Percentiles rank a stretch among this genome's conserved stretches.
These are phyloP conservation scores for Pterostichus madidus DNA, from an alignment of 2,888 invertebrate genomes.

Conservation along the genomic window DNA sequence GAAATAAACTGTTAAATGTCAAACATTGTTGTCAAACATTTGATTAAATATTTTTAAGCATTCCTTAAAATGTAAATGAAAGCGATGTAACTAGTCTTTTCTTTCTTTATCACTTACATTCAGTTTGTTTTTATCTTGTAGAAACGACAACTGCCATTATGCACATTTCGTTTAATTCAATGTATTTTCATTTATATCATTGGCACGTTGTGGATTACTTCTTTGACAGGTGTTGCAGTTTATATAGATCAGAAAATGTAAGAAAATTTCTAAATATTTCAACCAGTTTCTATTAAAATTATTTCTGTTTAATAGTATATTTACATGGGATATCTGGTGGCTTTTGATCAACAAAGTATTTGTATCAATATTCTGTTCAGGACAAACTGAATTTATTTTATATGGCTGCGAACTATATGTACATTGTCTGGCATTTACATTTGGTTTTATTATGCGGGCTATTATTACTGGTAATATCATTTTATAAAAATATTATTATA, in stretches of 20 bases:
- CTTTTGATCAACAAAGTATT: conserved; percentile 1
- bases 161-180: conserved; percentile 21
- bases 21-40: too few relatives aligned
- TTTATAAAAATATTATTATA: background rate
- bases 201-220: conserved; percentile 49
- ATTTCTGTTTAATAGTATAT: background rate
- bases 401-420: conserved; percentile 38
- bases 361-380: conserved; percentile 38
- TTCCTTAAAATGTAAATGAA: too few relatives aligned
- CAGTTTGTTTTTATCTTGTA: conserved; percentile 29
- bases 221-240: conserved; percentile 1
- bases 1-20: too few relatives aligned
- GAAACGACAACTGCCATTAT: conserved; percentile 46
- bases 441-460: conserved; percentile 48
- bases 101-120: too few relatives aligned
- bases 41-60: too few relatives aligned
- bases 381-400: conserved; percentile 34
- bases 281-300: background rate
- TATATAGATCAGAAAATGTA: conserved; percentile 21
- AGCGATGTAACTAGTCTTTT: too few relatives aligned
- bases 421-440: conserved; percentile 35
- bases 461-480: conserved; percentile 48
- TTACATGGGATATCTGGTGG: background rate
- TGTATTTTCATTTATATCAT: conserved; percentile 26
- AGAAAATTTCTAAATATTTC: background rate